A percentile compares a stretch with the other conserved stretches of the same genome.
These are phyloP conservation scores for Dusona sp. DNA, from an alignment of 2,888 invertebrate genomes.

Conservation along the genomic window DNA sequence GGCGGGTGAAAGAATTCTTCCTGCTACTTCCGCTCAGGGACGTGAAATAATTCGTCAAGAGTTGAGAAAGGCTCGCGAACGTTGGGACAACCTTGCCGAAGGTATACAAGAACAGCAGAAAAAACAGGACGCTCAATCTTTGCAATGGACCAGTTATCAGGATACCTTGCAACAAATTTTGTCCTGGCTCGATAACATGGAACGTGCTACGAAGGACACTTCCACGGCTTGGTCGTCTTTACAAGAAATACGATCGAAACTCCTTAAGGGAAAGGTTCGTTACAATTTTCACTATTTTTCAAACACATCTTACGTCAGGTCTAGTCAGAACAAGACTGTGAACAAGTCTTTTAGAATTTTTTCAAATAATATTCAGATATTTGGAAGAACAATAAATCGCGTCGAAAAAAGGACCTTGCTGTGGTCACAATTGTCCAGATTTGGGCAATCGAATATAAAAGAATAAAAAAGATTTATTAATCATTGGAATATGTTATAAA, in stretches of 20 bases:
- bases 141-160: conserved; percentile 94
- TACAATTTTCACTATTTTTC: background rate
- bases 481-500: too few species aligned
- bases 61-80: conserved; percentile 91
- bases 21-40: conserved; percentile 96
- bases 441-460: too few species aligned
- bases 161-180: conserved; percentile 93
- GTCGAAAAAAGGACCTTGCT: too few species aligned
- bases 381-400: too few species aligned
- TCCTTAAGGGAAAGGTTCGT: conserved; percentile 91
- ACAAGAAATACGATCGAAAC: conserved; percentile 93
- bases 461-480: too few species aligned
- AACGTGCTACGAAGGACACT: conserved; percentile 91
- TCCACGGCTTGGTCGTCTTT: conserved; percentile 90
- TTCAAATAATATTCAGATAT: too few species aligned
- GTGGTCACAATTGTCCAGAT: too few species aligned
- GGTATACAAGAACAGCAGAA: conserved; percentile 94
- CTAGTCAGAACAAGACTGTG: too few species aligned
- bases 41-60: conserved; percentile 95
- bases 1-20: conserved; percentile 95
- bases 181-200: conserved; percentile 94
- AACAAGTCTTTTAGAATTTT: too few species aligned
- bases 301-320: background rate
- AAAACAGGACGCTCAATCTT: conserved; percentile 92
- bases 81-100: conserved; percentile 95